A percentile compares a stretch with the other conserved stretches of the same genome.
These are phyloP conservation scores for Leucopsar rothschildi DNA, from an alignment of 2,113 vertebrate species.

Conservation along the genomic window DNA sequence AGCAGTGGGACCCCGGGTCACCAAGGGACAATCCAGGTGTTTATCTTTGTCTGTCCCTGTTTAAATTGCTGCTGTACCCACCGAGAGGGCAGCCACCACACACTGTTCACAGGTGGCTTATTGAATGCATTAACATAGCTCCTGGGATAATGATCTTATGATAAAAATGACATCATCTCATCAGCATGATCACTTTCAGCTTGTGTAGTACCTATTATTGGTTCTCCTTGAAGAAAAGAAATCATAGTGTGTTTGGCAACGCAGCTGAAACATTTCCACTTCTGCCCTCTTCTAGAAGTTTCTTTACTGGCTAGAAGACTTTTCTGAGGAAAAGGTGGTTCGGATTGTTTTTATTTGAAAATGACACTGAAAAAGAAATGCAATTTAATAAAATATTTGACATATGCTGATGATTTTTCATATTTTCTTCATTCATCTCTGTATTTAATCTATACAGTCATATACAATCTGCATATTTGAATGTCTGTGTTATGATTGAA, in stretches of 20 bases:
- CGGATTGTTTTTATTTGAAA: background rate
- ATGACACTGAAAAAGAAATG: background rate
- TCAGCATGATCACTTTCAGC: background rate
- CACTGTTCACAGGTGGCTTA: constrained; percentile 14
- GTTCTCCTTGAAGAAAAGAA: background rate
- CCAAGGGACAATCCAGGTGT: background rate
- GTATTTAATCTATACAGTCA: background rate
- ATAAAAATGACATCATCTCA: background rate
- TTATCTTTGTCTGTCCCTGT: background rate
- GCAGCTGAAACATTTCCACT: background rate
- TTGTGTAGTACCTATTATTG: background rate
- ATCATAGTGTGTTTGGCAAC: accelerated
- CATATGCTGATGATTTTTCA: background rate
- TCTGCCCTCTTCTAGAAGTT: background rate
- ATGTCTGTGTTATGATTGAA: background rate
- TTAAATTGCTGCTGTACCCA: background rate
- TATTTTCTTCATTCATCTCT: background rate
- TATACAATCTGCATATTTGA: background rate
- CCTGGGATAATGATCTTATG: constrained; percentile 22
- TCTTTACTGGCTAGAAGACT: background rate
- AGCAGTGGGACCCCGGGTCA: background rate
- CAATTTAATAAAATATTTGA: background rate
- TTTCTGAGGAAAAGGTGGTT: background rate
- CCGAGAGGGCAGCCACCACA: constrained; percentile 2
- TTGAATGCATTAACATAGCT: constrained; percentile 43